Conservation (phyloP, 1,140 invertebrate species). For the Lanistes nyassanus region DNA sequence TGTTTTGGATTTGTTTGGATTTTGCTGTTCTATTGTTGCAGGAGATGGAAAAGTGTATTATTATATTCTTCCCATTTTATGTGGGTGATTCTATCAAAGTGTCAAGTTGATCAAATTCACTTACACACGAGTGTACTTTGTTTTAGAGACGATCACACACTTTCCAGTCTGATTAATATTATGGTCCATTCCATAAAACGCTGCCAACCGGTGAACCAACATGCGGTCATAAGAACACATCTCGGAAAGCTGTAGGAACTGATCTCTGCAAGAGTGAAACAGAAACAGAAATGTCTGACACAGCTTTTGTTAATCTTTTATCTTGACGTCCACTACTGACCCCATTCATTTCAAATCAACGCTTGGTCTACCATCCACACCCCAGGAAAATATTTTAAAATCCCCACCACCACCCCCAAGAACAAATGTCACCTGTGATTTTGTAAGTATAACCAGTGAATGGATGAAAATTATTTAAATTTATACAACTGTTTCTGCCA, state of each 20-base stretch:
- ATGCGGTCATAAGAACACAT: slow-evolving; percentile 95
- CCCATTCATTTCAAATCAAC: no score
- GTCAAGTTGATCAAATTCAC: no score
- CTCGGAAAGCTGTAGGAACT: slow-evolving; percentile 84
- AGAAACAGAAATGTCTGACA: neutral
- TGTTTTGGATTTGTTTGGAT: no score
- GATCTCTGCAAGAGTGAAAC: slow-evolving; percentile 63
- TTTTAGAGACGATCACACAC: slow-evolving; percentile 85
- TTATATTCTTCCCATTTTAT: no score
- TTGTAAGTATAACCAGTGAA: no score
- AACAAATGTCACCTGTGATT: no score
- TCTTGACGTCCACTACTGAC: neutral
- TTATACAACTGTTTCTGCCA: neutral
- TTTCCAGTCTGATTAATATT: slow-evolving; percentile 89
- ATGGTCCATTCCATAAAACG: slow-evolving; percentile 93
- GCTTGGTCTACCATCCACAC: no score
- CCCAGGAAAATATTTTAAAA: no score
- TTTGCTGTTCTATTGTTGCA: no score
- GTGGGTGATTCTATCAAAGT: no score
- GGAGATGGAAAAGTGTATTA: no score
- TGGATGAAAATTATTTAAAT: neutral
- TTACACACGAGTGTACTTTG: slow-evolving; percentile 79
- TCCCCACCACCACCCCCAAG: no score
- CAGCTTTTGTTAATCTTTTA: neutral
- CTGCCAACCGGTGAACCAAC: slow-evolving; percentile 92